Base-by-base conservation (phyloP, 2,888 invertebrate genomes). In the Chymomyza fuscimana region DNA sequence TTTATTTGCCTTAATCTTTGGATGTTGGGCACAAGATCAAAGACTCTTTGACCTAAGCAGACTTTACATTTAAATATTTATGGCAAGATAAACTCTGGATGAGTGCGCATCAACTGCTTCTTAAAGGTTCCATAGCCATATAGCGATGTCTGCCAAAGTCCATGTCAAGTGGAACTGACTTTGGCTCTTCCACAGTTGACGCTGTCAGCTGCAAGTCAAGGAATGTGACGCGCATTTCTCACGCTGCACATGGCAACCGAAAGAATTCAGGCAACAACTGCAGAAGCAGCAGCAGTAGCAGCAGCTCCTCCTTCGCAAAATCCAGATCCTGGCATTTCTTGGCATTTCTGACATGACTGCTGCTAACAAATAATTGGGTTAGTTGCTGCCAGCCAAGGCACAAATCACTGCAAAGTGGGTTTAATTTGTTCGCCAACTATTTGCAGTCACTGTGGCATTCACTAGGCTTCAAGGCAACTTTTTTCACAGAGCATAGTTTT, bases 361-460 rank as follows among this genome's bases (percentile, higher is more conserved):
- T 50, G 61, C 70, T 63, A 73, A 63, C 80, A 77, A 75, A 84
- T 82, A 82, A 82, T 86, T 82, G 80, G 77, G 82, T 82, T 82
- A 82, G 71, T 80, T 15, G 54, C 54, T 54, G 54, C 54, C 7
- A n/a, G 54, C 54, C 54, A 22, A 54, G 73, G 73, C 82, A 84
- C 71, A 86, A 84, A 85, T 82, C 87, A 82, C 75, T 72, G 74
- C 77, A 74, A 73, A 77, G 80, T 72, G 69, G 80, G 72, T 82
- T 81, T 86, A 77, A 78, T 76, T 78, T 83, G 75, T 78, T 78
- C 71, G 70, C 69, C 70, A 79, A 69, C 70, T 79, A 75, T 72
- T 74, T 77, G 72, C 70, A 63, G 60, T 60, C 61, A 70, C 54
- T 75, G 63, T 69, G 15, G 61, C 40, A 10, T 46, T 46, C 10